Evolutionary conservation across 2,113 vertebrate genomes (phyloP).

Genomic region (Tragelaphus scriptus): DNA sequence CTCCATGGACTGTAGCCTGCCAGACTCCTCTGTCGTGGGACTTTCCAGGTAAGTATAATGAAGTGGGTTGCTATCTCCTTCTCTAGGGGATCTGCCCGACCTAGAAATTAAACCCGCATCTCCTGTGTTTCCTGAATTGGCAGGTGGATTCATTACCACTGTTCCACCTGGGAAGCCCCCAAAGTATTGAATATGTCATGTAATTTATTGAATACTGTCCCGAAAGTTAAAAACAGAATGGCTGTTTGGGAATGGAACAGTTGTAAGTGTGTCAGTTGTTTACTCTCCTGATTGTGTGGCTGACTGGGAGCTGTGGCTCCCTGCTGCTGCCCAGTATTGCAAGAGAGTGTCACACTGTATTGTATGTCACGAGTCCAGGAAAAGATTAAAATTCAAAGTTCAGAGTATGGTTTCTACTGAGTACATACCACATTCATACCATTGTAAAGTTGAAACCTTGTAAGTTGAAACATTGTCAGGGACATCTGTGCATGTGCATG

Average conservation of each 20-base stretch:
- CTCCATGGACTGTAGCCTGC: neutral
- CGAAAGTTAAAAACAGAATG: neutral
- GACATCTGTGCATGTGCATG: neutral
- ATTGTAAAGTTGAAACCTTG: neutral
- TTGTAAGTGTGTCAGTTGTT: neutral
- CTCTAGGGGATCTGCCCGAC: neutral
- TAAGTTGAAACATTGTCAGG: neutral
- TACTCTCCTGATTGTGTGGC: neutral
- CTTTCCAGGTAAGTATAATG: neutral
- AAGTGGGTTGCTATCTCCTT: neutral
- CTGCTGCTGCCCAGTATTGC: rapidly evolving
- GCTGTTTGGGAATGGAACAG: neutral
- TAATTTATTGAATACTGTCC: neutral
- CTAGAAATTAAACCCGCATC: neutral
- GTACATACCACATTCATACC: neutral
- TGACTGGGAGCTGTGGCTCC: neutral
- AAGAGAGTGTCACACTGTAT: neutral
- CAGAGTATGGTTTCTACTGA: neutral
- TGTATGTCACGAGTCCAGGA: neutral
- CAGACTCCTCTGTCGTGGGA: neutral
- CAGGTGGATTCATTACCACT: neutral
- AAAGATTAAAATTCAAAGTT: neutral
- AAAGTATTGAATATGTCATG: neutral
- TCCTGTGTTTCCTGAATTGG: neutral
- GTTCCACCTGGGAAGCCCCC: neutral